Conservation (phyloP, 64 coral and sea anemone species). For the Porites lutea region DNA sequence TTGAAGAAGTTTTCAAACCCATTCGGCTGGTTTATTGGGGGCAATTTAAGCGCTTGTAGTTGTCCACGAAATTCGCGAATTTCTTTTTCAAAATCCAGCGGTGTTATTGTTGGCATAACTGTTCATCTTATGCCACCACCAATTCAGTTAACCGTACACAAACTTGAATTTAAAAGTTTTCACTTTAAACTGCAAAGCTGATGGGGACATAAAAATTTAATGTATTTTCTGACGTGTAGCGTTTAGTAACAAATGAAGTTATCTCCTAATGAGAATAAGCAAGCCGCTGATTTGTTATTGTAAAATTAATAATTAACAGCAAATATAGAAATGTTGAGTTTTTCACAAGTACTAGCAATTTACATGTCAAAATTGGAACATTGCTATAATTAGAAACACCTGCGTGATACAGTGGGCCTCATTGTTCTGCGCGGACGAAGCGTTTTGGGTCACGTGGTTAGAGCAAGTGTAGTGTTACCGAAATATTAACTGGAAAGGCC, state of each 20-base stretch:
- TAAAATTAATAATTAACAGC: not conserved
- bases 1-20: not conserved
- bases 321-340: not conserved
- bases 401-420: not conserved
- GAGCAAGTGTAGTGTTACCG: no score
- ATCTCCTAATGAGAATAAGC: not conserved
- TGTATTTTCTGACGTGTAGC: not conserved
- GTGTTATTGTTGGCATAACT: conserved; percentile 25
- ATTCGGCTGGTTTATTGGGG: not conserved
- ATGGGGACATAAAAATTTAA: not conserved
- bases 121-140: not conserved
- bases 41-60: not conserved
- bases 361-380: not conserved
- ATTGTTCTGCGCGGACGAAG: no score
- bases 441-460: no score
- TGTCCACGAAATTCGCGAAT: not conserved
- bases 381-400: not conserved
- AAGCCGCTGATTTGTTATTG: not conserved
- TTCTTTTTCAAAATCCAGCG: conserved; percentile 20
- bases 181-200: not conserved
- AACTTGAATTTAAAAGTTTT: not conserved
- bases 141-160: not conserved
- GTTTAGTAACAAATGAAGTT: not conserved
- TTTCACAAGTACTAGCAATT: not conserved
- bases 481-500: no score